Conservation (phyloP, 2,113 vertebrate genomes). For the Apteryx owenii region DNA sequence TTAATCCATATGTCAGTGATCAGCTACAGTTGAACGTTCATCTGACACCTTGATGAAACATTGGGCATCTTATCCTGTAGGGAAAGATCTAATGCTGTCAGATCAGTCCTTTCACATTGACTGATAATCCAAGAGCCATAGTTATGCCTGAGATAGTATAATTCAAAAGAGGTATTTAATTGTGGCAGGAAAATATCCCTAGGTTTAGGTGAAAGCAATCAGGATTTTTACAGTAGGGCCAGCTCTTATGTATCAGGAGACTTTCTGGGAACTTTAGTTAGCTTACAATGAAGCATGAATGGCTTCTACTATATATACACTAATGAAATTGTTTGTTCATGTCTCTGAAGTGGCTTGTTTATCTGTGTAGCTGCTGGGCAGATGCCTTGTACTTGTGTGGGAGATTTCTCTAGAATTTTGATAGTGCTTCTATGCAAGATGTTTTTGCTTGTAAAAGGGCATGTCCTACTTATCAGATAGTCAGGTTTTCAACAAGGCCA, state of each 20-base stretch:
- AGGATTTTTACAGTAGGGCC: neutral
- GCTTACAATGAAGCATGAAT: neutral
- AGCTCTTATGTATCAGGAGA: neutral
- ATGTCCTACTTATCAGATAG: neutral
- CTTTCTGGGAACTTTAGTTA: neutral
- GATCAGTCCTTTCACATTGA: rapidly evolving
- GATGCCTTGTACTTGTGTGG: neutral
- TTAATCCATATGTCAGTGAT: neutral
- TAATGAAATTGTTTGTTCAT: neutral
- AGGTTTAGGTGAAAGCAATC: neutral
- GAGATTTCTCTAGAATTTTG: neutral
- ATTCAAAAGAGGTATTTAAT: neutral
- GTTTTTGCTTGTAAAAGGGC: neutral
- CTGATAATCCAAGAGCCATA: neutral
- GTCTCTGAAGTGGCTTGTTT: constrained; percentile 34
- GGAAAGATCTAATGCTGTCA: neutral
- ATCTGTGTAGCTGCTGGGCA: neutral
- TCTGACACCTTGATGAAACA: neutral
- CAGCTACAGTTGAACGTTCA: neutral
- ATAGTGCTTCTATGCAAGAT: neutral
- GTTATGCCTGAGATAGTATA: rapidly evolving
- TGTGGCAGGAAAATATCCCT: neutral
- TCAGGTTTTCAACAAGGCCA: neutral
- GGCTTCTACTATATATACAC: rapidly evolving
- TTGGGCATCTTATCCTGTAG: neutral